Percentiles rank a stretch among this genome's conserved stretches.
Conservation (phyloP, 2,888 invertebrate genomes). For the Fissipunctia ypsillon region DNA sequence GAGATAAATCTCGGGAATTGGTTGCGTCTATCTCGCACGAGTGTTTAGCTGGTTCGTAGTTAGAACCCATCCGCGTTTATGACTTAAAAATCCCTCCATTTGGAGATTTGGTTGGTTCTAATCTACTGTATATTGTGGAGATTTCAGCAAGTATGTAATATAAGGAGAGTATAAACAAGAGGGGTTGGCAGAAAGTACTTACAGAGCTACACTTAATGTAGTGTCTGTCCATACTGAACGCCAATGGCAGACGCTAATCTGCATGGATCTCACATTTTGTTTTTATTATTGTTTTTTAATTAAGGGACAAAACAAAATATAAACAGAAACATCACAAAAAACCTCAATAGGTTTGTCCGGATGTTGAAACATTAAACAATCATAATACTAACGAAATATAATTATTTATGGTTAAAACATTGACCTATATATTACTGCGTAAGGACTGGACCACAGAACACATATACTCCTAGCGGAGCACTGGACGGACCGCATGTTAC, state of each 20-base stretch:
- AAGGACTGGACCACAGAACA: no score
- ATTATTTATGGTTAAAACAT: no score
- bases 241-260: background rate
- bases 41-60: conserved; percentile 57
- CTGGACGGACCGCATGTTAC: no score
- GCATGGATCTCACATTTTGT: background rate
- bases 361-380: no score
- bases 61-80: conserved; percentile 58
- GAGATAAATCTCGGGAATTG: conserved; percentile 70
- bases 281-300: no score
- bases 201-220: background rate
- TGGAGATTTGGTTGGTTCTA: conserved; percentile 55
- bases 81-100: conserved; percentile 64
- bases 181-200: background rate
- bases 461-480: no score
- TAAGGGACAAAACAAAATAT: no score
- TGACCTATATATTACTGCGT: no score
- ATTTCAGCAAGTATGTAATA: conserved; percentile 1
- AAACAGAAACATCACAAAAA: no score
- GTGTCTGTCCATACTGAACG: no score
- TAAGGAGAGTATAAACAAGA: background rate
- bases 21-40: conserved; percentile 66
- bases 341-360: no score
- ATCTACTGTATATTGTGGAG: conserved; percentile 37
- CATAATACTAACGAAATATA: no score